Percentiles rank a stretch among this genome's conserved stretches.
phyloP scores from a whole-genome alignment of 2,888 invertebrate species.

The Nephrocerus scutellatus region DNA sequence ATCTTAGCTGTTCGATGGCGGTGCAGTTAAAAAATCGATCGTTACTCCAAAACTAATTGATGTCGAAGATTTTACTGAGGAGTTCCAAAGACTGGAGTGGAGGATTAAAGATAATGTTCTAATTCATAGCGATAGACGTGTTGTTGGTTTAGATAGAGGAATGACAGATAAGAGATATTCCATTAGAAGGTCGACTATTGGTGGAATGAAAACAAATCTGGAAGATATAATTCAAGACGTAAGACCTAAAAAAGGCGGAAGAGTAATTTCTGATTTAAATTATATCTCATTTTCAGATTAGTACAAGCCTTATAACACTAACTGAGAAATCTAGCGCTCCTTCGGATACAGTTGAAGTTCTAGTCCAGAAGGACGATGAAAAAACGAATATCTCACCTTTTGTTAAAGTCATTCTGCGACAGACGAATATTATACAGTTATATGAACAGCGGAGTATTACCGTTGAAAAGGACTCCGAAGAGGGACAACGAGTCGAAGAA shows the following conservation, averaged over 20 bases:
- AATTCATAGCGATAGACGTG: too few relatives aligned
- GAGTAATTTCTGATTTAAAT: not conserved
- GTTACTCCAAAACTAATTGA: too few relatives aligned
- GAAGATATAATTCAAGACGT: constrained; percentile 28
- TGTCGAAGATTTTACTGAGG: too few relatives aligned
- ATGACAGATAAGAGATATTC: too few relatives aligned
- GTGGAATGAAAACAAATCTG: constrained; percentile 31
- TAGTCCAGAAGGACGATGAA: not conserved
- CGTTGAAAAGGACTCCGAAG: constrained; percentile 54
- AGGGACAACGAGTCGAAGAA: constrained; percentile 53
- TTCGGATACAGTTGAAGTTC: not conserved
- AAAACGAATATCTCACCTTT: constrained; percentile 50
- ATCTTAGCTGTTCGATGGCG: too few relatives aligned
- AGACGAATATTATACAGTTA: constrained; percentile 59
- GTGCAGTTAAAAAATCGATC: too few relatives aligned
- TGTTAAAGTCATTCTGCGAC: constrained; percentile 57
- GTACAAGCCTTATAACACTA: constrained; percentile 10
- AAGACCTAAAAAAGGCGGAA: too few relatives aligned
- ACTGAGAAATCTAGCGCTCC: constrained; percentile 1
- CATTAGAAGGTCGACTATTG: too few relatives aligned
- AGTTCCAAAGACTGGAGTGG: too few relatives aligned
- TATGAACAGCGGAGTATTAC: constrained; percentile 60
- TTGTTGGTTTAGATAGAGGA: too few relatives aligned
- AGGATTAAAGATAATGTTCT: too few relatives aligned
- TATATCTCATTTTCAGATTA: constrained; percentile 5